Evolutionary conservation across 2,113 vertebrate species (phyloP).

Genomic region (Ovis aries): ARS-UI_Ramb_v3.0 NC_056063.1:12641001-12641500

Average conservation of each 20-base stretch:
- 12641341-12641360: not conserved
- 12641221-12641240: not conserved
- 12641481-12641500: not conserved
- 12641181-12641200: not conserved
- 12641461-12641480: not conserved
- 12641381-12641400: not conserved
- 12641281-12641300: constrained; percentile 37
- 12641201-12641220: not conserved
- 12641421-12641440: not conserved
- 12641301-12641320: not conserved
- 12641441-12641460: not conserved
- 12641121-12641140: not conserved
- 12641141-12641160: not conserved
- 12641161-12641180: not conserved
- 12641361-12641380: not conserved
- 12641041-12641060: constrained; percentile 27
- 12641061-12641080: not conserved
- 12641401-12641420: not conserved
- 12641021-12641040: not conserved
- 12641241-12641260: not conserved
- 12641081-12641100: not conserved
- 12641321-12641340: not conserved
- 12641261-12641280: not conserved
- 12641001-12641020: not conserved
- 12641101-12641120: not conserved